phyloP scores from a whole-genome alignment of 2,888 invertebrate genomes.

The Aquatica leii region DNA sequence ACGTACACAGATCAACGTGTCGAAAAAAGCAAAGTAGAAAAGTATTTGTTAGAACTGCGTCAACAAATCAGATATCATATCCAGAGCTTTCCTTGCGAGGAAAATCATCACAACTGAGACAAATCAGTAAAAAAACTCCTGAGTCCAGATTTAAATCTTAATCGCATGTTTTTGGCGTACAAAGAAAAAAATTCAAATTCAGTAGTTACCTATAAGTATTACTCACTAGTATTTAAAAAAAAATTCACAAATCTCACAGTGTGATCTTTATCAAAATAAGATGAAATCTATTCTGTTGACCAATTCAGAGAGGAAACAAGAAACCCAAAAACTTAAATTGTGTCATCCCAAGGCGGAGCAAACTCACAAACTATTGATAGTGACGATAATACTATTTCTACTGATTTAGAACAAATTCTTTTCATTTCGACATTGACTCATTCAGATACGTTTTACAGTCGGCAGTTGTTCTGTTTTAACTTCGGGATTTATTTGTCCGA shows the following conservation, averaged over 20 bases:
- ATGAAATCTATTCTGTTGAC: slow-evolving; percentile 4
- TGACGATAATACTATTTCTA: slow-evolving; percentile 18
- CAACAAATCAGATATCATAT: slow-evolving; percentile 12
- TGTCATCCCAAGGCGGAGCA: slow-evolving; percentile 16
- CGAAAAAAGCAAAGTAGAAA: slow-evolving; percentile 7
- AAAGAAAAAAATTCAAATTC: slow-evolving; percentile 7
- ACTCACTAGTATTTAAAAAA: slow-evolving; percentile 14
- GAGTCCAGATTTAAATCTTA: slow-evolving; percentile 13
- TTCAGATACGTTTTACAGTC: slow-evolving; percentile 16
- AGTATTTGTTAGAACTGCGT: slow-evolving; percentile 6
- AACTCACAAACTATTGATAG: slow-evolving; percentile 11
- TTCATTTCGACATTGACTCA: slow-evolving; percentile 13
- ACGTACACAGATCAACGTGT: slow-evolving; percentile 12
- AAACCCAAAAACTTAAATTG: slow-evolving; percentile 10
- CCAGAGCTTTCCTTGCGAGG: slow-evolving; percentile 15
- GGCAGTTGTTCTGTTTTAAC: slow-evolving; percentile 8
- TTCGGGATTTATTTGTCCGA: background rate
- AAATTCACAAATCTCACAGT: slow-evolving; percentile 12
- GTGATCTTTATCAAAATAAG: slow-evolving; percentile 15
- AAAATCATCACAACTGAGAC: slow-evolving; percentile 11
- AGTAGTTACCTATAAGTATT: slow-evolving; percentile 10
- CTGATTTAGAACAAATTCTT: slow-evolving; percentile 26
- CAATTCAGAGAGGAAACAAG: background rate
- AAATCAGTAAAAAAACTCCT: slow-evolving; percentile 15
- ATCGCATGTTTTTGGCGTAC: slow-evolving; percentile 14